A percentile compares a stretch with the other conserved stretches of the same genome.
Evolutionary conservation across 2,113 vertebrate species (phyloP).

Genomic region (Formicarius rufipectus): DNA sequence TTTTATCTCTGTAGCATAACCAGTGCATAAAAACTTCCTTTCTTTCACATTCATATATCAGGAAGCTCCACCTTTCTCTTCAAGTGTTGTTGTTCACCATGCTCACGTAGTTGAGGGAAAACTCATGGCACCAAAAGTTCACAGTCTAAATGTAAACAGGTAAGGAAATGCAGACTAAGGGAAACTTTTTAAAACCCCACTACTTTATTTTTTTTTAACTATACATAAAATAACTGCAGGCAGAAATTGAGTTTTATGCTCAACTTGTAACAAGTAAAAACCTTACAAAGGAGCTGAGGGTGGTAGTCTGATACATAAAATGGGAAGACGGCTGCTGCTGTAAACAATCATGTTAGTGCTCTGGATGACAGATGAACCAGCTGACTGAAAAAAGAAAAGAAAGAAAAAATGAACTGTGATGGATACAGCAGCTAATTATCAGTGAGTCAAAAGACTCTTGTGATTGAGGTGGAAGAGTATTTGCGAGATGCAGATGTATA

Average conservation of each 20-base stretch:
- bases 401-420: neutral
- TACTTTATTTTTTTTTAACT: neutral
- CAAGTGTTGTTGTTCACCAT: neutral
- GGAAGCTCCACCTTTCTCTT: neutral
- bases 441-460: neutral
- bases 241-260: neutral
- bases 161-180: neutral
- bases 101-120: accelerated
- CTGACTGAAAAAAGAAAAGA: neutral
- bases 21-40: neutral
- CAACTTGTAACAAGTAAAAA: neutral
- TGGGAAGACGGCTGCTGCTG: neutral
- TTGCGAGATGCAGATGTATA: constrained; percentile 11
- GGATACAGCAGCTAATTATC: constrained; percentile 20
- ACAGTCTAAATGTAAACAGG: neutral
- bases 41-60: neutral
- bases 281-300: neutral
- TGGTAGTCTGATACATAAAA: neutral
- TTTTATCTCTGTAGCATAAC: constrained; percentile 8
- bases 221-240: neutral
- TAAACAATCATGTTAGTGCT: neutral
- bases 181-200: neutral
- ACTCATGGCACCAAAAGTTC: neutral
- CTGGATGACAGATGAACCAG: constrained; percentile 27
- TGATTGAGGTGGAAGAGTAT: constrained; percentile 21